Percentiles rank a stretch among this genome's conserved stretches.
These are phyloP conservation scores for Crocodylus rhombifer DNA, from an alignment of 2,797 vertebrate genomes.

Conservation along the genomic window DNA sequence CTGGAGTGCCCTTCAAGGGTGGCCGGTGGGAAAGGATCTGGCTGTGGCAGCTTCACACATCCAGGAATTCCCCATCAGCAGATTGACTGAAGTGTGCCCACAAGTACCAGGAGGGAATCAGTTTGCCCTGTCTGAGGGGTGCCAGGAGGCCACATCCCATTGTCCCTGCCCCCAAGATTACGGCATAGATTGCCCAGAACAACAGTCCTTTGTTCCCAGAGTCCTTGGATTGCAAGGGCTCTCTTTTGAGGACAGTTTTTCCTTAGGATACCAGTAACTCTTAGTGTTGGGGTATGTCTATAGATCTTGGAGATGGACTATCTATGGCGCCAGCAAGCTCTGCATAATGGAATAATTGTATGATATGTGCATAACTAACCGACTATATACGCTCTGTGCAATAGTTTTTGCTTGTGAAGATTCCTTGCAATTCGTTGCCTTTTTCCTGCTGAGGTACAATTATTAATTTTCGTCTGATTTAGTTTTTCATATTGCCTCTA, in stretches of 20 bases:
- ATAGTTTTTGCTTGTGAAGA: constrained; percentile 39
- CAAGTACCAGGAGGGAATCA: not conserved
- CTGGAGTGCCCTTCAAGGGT: not conserved
- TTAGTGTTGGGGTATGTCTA: not conserved
- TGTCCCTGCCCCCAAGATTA: not conserved
- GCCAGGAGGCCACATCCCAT: not conserved
- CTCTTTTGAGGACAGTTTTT: not conserved
- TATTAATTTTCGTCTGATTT: constrained; percentile 72
- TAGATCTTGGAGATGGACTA: not conserved
- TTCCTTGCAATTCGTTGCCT: not conserved
- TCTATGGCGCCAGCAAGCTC: constrained; percentile 25
- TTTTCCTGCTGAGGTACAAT: constrained; percentile 54
- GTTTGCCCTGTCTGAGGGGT: not conserved
- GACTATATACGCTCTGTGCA: not conserved
- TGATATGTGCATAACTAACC: constrained; percentile 46
- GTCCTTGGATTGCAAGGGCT: too few species aligned
- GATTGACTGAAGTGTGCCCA: too few species aligned
- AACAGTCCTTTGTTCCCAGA: not conserved
- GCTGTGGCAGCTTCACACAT: not conserved
- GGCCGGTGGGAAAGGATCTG: not conserved
- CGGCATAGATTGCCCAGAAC: not conserved
- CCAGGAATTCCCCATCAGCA: not conserved
- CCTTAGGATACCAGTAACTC: not conserved
- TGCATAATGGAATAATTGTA: constrained; percentile 59
- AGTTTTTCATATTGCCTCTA: constrained; percentile 25